A percentile compares a stretch with the other conserved stretches of the same genome.
Conservation (phyloP, 1,140 invertebrate genomes). For the Vanessa tameamea region DNA sequence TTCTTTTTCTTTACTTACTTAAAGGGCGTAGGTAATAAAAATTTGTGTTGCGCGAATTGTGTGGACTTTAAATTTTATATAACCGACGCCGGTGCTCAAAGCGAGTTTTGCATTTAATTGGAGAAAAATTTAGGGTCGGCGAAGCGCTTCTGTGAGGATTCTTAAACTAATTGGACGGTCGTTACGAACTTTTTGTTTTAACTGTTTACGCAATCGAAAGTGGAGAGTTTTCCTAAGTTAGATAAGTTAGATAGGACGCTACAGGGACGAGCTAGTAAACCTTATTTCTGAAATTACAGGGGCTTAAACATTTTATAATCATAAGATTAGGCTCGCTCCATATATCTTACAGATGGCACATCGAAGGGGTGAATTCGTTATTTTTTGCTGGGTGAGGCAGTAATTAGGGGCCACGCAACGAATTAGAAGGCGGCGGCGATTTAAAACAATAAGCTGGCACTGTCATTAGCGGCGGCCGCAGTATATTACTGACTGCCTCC, state of each 20-base stretch:
- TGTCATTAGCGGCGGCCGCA: slow-evolving; percentile 63
- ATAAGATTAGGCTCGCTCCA: slow-evolving; percentile 45
- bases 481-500: slow-evolving; percentile 56
- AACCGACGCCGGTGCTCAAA: slow-evolving; percentile 60
- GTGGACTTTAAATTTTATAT: slow-evolving; percentile 79
- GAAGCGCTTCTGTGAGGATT: slow-evolving; percentile 76
- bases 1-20: slow-evolving; percentile 79
- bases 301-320: slow-evolving; percentile 21
- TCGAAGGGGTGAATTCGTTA: slow-evolving; percentile 68
- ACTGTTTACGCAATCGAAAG: slow-evolving; percentile 65
- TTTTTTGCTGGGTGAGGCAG: slow-evolving; percentile 55
- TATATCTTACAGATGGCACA: slow-evolving; percentile 62
- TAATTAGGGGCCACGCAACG: slow-evolving; percentile 71
- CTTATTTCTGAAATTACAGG: slow-evolving; percentile 11
- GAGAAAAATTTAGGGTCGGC: slow-evolving; percentile 76
- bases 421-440: slow-evolving; percentile 76
- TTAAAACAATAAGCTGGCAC: slow-evolving; percentile 77
- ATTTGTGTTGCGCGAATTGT: slow-evolving; percentile 80
- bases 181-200: slow-evolving; percentile 74
- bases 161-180: slow-evolving; percentile 78
- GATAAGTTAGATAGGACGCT: slow-evolving; percentile 20
- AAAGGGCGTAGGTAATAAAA: slow-evolving; percentile 77
- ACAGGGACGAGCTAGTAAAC: not conserved
- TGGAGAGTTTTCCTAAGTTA: slow-evolving; percentile 37
- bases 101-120: slow-evolving; percentile 79